Percentiles rank a stretch among this genome's conserved stretches.
phyloP scores from a whole-genome alignment of 2,113 vertebrate species.

The Ranitomeya imitator region DNA sequence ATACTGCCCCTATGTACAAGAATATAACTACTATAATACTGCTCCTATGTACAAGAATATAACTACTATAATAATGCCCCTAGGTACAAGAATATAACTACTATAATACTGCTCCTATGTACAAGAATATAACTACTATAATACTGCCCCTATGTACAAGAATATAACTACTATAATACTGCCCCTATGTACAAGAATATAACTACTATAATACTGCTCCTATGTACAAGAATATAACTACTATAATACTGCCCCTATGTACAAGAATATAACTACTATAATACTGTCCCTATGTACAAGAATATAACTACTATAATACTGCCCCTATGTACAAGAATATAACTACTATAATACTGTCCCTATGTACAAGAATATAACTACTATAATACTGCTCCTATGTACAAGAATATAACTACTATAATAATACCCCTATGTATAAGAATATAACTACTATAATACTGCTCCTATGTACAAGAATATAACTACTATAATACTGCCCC shows the following conservation, averaged over 20 bases:
- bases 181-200: no score
- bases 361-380: slow-evolving; percentile 14
- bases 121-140: no score
- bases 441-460: slow-evolving; percentile 26
- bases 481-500: neutral
- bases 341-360: slow-evolving; percentile 3
- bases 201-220: slow-evolving; percentile 1
- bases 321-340: neutral
- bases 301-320: slow-evolving; percentile 10
- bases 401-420: slow-evolving; percentile 8
- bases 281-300: neutral
- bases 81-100: no score
- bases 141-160: no score
- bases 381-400: neutral
- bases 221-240: neutral
- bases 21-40: neutral
- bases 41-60: slow-evolving; percentile 6
- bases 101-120: no score
- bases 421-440: neutral
- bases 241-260: slow-evolving; percentile 8
- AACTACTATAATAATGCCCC: neutral
- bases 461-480: slow-evolving; percentile 1
- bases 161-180: no score
- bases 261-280: slow-evolving; percentile 21
- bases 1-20: neutral